Evolutionary conservation across 2,113 vertebrate species (phyloP).

Genomic region (Tor tambroides): DNA sequence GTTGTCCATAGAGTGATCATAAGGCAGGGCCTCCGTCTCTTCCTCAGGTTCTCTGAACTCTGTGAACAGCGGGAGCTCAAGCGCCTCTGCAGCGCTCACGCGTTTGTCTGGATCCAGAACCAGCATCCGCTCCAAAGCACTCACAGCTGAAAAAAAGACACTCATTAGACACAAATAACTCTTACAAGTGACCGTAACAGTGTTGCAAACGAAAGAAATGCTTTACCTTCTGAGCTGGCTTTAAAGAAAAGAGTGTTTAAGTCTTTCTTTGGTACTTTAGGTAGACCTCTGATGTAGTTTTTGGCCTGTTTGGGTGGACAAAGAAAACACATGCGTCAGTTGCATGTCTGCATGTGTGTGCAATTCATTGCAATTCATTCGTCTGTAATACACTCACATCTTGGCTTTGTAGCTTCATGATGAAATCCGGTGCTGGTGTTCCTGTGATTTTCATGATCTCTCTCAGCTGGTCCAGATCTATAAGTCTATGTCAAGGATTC

Average conservation of each 20-base stretch:
- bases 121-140: slow-evolving; percentile 91
- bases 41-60: slow-evolving; percentile 87
- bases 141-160: slow-evolving; percentile 77
- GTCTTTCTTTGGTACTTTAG: slow-evolving; percentile 92
- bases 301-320: slow-evolving; percentile 81
- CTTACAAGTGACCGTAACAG: neutral
- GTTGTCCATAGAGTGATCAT: slow-evolving; percentile 89
- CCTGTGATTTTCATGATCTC: slow-evolving; percentile 98
- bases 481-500: slow-evolving; percentile 67
- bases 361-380: neutral
- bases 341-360: neutral
- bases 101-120: slow-evolving; percentile 89
- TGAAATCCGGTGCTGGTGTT: slow-evolving; percentile 90
- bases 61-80: slow-evolving; percentile 87
- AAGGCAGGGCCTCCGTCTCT: slow-evolving; percentile 85
- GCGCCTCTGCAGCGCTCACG: slow-evolving; percentile 84
- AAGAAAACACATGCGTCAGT: neutral
- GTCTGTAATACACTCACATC: slow-evolving; percentile 80
- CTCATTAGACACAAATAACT: neutral
- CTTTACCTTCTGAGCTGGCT: slow-evolving; percentile 84
- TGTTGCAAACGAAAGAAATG: neutral
- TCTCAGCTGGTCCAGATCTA: slow-evolving; percentile 94
- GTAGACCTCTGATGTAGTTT: slow-evolving; percentile 88
- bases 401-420: slow-evolving; percentile 88
- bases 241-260: slow-evolving; percentile 84